Percentiles rank a stretch among this genome's conserved stretches.
These are phyloP conservation scores for Scaptomyza caliginosa DNA, from an alignment of 2,888 invertebrate species.

Conservation along the genomic window DNA sequence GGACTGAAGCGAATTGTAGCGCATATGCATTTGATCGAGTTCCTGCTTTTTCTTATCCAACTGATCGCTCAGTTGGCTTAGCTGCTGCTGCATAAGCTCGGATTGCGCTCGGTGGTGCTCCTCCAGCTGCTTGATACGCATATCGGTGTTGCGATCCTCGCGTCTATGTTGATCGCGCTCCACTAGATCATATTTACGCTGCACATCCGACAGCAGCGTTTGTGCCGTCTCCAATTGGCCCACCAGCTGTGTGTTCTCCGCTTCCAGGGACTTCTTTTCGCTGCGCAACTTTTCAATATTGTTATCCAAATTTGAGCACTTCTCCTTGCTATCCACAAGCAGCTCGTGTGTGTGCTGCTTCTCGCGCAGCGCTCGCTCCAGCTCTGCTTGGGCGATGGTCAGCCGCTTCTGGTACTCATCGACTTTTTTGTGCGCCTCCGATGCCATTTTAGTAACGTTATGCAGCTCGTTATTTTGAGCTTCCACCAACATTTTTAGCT, in stretches of 20 bases:
- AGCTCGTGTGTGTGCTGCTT: slow-evolving; percentile 87
- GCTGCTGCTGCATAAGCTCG: slow-evolving; percentile 85
- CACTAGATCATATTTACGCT: slow-evolving; percentile 83
- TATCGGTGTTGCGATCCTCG: slow-evolving; percentile 79
- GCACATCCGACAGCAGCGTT: slow-evolving; percentile 85
- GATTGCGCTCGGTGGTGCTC: slow-evolving; percentile 85
- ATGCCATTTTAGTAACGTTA: slow-evolving; percentile 82
- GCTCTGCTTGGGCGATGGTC: slow-evolving; percentile 86
- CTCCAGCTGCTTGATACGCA: slow-evolving; percentile 84
- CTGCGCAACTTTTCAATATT: slow-evolving; percentile 77
- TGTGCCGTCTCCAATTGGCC: slow-evolving; percentile 86
- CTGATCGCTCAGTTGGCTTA: slow-evolving; percentile 83
- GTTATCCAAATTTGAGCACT: slow-evolving; percentile 81
- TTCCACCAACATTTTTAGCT: slow-evolving; percentile 82
- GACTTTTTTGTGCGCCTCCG: slow-evolving; percentile 67
- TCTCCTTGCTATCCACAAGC: slow-evolving; percentile 85
- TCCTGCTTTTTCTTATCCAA: slow-evolving; percentile 85
- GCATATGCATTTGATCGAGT: slow-evolving; percentile 85
- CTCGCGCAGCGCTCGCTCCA: slow-evolving; percentile 86
- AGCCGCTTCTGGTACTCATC: slow-evolving; percentile 86
- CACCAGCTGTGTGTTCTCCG: slow-evolving; percentile 85
- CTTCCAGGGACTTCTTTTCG: slow-evolving; percentile 83
- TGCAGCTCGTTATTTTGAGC: slow-evolving; percentile 84
- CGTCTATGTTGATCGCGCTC: slow-evolving; percentile 78
- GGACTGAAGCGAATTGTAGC: slow-evolving; percentile 86